These are phyloP conservation scores for Etheostoma nigrum DNA, from an alignment of 2,797 vertebrate genomes.

Conservation along the genomic window DNA sequence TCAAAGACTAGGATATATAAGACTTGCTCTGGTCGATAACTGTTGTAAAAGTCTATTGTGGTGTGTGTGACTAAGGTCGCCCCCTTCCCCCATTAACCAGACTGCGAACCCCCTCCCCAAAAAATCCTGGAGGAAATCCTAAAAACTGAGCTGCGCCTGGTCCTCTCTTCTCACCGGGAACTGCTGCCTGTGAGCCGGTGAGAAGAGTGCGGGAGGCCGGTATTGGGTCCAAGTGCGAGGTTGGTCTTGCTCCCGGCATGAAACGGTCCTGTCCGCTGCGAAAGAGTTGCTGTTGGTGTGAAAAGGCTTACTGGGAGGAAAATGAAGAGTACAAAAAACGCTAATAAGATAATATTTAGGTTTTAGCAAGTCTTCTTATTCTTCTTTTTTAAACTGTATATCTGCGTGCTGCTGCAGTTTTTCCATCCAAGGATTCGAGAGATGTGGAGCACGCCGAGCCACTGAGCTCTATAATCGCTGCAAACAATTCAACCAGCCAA, in stretches of 20 bases:
- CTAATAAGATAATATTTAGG: conserved; percentile 1
- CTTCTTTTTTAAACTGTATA: conserved; percentile 12
- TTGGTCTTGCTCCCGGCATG: conserved; percentile 46
- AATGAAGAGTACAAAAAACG: neutral
- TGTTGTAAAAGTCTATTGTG: conserved; percentile 76
- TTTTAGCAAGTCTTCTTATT: conserved; percentile 50
- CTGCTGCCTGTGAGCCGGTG: conserved; percentile 60
- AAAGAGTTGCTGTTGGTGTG: conserved; percentile 41
- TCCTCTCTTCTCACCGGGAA: conserved; percentile 71
- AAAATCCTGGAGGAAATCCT: neutral
- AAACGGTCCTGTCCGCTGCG: conserved; percentile 47
- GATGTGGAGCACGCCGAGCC: conserved; percentile 23
- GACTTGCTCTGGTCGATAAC: conserved; percentile 52
- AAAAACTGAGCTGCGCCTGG: conserved; percentile 16
- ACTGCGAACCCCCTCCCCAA: conserved; percentile 38
- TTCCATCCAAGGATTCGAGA: conserved; percentile 25
- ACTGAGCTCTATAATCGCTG: conserved; percentile 28
- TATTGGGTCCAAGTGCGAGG: conserved; percentile 51
- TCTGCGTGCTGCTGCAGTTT: conserved; percentile 38
- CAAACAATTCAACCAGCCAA: conserved; percentile 59
- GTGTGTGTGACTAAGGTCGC: conserved; percentile 43
- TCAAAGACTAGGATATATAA: conserved; percentile 19
- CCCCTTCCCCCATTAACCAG: conserved; percentile 60
- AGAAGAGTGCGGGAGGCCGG: conserved; percentile 52
- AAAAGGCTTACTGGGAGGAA: neutral